Evolutionary conservation across 1,140 invertebrate genomes (phyloP).

Genomic region (Bombus pascuorum): DNA sequence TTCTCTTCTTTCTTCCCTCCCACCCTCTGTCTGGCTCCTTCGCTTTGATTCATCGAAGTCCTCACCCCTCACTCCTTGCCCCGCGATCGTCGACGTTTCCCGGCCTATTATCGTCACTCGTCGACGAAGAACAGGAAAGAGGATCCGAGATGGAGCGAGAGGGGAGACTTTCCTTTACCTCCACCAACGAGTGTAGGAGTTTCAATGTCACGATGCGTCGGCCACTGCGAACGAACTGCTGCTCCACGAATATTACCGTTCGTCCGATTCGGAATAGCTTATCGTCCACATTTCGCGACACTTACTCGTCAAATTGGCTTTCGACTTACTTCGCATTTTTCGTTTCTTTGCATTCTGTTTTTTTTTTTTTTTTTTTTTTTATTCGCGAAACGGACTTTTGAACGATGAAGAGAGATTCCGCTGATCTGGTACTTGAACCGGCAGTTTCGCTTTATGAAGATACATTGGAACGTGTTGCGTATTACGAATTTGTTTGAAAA

Average conservation of each 20-base stretch:
- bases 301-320: not conserved
- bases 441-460: not conserved
- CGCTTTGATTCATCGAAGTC: constrained; percentile 57
- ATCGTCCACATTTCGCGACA: not conserved
- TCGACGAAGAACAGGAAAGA: constrained; percentile 44
- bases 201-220: constrained; percentile 63
- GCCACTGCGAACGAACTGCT: not conserved
- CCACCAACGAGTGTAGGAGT: constrained; percentile 38
- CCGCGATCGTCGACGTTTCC: constrained; percentile 40
- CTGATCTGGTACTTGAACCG: not conserved
- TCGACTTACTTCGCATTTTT: not conserved
- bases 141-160: not conserved
- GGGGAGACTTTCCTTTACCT: constrained; percentile 76
- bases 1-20: constrained; percentile 20
- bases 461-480: not conserved
- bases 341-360: not conserved
- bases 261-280: not conserved
- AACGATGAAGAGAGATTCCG: not conserved
- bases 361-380: not conserved
- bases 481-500: not conserved
- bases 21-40: constrained; percentile 36
- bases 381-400: not conserved
- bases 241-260: not conserved
- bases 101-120: constrained; percentile 50
- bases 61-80: constrained; percentile 15